Evolutionary conservation across 2,888 invertebrate species (phyloP).

Genomic region (Steromphala cineraria): DNA sequence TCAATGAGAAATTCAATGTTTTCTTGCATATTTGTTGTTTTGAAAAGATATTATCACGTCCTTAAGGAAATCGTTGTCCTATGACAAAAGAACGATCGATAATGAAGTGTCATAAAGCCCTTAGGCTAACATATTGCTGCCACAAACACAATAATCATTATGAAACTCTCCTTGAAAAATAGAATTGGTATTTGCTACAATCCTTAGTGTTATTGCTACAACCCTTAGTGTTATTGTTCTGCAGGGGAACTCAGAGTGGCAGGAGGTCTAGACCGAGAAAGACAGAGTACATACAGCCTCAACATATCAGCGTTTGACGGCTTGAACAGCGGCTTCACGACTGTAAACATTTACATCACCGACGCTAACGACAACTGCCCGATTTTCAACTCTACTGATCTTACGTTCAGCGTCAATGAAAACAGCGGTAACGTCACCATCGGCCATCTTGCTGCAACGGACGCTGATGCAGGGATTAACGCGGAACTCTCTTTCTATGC

Average conservation of each 20-base stretch:
- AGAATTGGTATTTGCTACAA: no score
- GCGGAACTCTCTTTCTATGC: conserved; percentile 29
- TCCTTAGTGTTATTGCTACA: no score
- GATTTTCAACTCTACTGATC: conserved; percentile 24
- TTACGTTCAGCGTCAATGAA: conserved; percentile 33
- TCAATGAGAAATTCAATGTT: no score
- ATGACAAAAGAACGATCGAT: no score
- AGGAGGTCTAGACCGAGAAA: conserved; percentile 49
- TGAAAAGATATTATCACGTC: no score
- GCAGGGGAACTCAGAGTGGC: conserved; percentile 45
- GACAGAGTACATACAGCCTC: conserved; percentile 31
- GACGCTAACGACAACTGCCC: conserved; percentile 49
- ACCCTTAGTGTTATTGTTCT: no score
- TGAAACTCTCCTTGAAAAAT: no score
- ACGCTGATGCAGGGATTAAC: conserved; percentile 42
- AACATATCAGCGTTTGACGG: conserved; percentile 45
- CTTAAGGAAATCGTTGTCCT: no score
- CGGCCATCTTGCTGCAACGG: conserved; percentile 36
- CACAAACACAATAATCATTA: no score
- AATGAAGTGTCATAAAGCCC: no score
- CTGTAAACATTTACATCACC: conserved; percentile 32
- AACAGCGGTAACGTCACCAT: conserved; percentile 18
- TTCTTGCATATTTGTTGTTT: no score
- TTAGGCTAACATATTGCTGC: no score
- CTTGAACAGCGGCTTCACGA: conserved; percentile 27